Conservation (phyloP, 30 jellyfish, hydroid and myxozoan genomes). For the Mastigias papua region DNA sequence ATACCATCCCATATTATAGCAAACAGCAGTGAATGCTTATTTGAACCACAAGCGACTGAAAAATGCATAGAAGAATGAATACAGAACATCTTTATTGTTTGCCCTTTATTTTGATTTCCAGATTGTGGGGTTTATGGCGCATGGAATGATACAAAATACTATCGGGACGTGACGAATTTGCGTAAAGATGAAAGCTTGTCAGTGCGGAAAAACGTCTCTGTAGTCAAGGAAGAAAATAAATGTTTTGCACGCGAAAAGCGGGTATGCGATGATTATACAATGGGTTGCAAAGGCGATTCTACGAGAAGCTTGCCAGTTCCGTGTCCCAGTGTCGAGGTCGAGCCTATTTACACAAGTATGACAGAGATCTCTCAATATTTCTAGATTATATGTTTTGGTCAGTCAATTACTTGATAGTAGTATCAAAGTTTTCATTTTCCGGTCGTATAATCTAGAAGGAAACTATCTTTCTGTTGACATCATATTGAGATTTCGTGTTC, state of each 20-base stretch:
- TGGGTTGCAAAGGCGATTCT: neutral
- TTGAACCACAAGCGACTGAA: neutral
- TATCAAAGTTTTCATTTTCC: no score
- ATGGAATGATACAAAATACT: neutral
- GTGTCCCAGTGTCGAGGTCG: slow-evolving; percentile 2
- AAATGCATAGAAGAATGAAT: neutral
- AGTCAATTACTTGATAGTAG: no score
- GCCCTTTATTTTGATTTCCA: neutral
- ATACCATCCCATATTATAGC: no score
- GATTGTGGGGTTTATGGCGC: neutral
- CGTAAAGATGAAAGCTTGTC: neutral
- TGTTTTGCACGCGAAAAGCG: neutral
- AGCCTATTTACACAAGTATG: neutral
- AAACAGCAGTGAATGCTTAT: no score
- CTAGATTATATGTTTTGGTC: neutral
- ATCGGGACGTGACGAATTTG: neutral
- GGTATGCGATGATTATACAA: neutral
- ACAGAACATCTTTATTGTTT: no score
- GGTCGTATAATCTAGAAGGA: no score
- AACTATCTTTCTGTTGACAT: no score
- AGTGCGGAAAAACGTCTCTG: neutral
- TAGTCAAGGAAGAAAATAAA: neutral
- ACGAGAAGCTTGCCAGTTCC: neutral
- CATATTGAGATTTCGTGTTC: no score
- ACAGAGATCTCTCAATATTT: neutral